These are phyloP conservation scores for Hycleus phaleratus DNA, from an alignment of 1,140 invertebrate genomes.

Conservation along the genomic window DNA sequence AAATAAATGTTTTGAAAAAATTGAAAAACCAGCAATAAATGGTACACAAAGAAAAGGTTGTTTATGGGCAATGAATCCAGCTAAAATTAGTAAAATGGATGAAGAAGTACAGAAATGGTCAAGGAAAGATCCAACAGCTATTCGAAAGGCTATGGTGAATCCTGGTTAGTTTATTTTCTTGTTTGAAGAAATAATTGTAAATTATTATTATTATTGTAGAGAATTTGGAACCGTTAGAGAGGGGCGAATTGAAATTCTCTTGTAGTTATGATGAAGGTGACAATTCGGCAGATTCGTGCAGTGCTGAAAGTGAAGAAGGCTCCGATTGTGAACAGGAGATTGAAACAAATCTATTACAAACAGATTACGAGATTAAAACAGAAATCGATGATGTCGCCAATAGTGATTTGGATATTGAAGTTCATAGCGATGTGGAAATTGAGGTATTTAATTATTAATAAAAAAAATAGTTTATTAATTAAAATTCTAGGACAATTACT, in stretches of 20 bases:
- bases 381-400: slow-evolving; percentile 38
- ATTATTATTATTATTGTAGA: slow-evolving; percentile 44
- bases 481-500: background rate
- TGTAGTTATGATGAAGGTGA: slow-evolving; percentile 38
- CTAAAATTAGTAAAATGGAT: slow-evolving; percentile 92
- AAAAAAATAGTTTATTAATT: background rate
- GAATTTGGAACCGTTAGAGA: slow-evolving; percentile 69
- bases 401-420: slow-evolving; percentile 41
- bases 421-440: slow-evolving; percentile 23
- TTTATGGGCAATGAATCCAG: slow-evolving; percentile 93
- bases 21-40: slow-evolving; percentile 81
- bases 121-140: slow-evolving; percentile 80
- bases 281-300: slow-evolving; percentile 43
- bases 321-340: slow-evolving; percentile 40
- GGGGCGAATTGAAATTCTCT: slow-evolving; percentile 74
- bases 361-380: slow-evolving; percentile 23
- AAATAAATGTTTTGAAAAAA: slow-evolving; percentile 97
- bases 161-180: slow-evolving; percentile 45
- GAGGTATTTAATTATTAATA: background rate
- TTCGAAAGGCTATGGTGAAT: slow-evolving; percentile 83
- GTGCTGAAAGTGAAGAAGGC: slow-evolving; percentile 44
- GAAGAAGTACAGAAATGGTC: slow-evolving; percentile 96
- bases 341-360: slow-evolving; percentile 41
- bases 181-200: no score
- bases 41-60: slow-evolving; percentile 80